Evolutionary conservation across 2,113 vertebrate genomes (phyloP), one percentile per base, ranked within the genome.

Genomic region (Istiophorus platypterus): DNA sequence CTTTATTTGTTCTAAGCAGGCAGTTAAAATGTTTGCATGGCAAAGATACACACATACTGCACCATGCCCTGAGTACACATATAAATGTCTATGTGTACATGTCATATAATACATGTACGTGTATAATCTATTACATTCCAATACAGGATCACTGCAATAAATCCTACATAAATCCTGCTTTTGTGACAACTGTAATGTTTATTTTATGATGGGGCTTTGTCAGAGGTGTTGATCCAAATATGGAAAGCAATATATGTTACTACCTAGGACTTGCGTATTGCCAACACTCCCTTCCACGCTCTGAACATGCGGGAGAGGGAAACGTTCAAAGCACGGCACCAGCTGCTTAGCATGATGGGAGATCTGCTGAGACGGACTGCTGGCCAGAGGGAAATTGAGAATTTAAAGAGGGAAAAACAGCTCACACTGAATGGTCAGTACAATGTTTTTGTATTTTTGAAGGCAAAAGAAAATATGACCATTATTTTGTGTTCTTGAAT

Each of bases 211-310:
- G 12, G 6, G 31, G 6, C 31, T 34, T 34, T 34, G 3, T 34
- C 6, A 6, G 6, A 6, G 31, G 3, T 34, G 31, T 34, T 34
- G 31, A 34, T 34, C 31, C 31, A 34, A 34, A 3, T 34, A 4
- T 34, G 31, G 3, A 6, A 34, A 34, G 31, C 31, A 9, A 52
- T 51, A 17, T 52, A 2, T 82, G 6, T 61, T 45, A 14, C 15
- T 9, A 1, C 71, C 8, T 11, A 97, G 96, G 96, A 96, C 80
- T 39, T 81, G n/a, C 92, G 81, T 78, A 92, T 97, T 5, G 85
- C 95, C 17, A 90, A 92, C 64, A 95, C 93, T 3, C 95, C 96
- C 2, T 96, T 95, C 81, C 95, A 96, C 0, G 78, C 91, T 31
- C 89, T 96, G 34, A 92, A 69, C 78, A 83, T 85, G 0, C 24